Conservation (phyloP, 92 coral and sea anemone species). For the Epizoanthus fatuus region DNA sequence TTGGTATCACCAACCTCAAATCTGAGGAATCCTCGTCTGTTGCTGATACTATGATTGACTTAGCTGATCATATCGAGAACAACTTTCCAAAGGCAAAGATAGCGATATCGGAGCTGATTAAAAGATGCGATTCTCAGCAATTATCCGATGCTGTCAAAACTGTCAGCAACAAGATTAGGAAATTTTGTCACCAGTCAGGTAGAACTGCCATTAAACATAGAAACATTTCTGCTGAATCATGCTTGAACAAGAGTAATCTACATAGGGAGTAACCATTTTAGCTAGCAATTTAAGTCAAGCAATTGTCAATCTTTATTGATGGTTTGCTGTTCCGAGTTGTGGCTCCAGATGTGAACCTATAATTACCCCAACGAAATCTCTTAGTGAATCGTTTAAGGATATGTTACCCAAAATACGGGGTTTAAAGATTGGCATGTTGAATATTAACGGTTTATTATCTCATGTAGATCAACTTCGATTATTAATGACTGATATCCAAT, state of each 20-base stretch:
- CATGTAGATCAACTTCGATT: slow-evolving; percentile 41
- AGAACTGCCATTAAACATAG: not conserved
- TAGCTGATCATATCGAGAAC: not conserved
- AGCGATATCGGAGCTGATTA: not conserved
- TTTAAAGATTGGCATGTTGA: slow-evolving; percentile 39
- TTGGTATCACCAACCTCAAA: slow-evolving; percentile 13
- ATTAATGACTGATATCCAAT: slow-evolving; percentile 8
- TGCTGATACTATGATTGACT: not conserved
- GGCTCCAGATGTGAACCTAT: too few species aligned
- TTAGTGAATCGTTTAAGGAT: not conserved
- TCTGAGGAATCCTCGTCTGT: not conserved
- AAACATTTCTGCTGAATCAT: slow-evolving; percentile 28
- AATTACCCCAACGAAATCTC: not conserved
- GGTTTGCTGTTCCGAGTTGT: too few species aligned
- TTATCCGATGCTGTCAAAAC: not conserved
- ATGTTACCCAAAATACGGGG: not conserved
- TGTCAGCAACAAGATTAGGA: not conserved
- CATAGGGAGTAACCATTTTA: slow-evolving; percentile 57
- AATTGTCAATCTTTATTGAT: not conserved
- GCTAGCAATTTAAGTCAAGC: slow-evolving; percentile 48
- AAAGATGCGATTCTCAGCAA: not conserved
- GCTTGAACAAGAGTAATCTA: slow-evolving; percentile 45
- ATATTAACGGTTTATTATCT: slow-evolving; percentile 31
- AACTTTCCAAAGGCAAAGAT: not conserved
- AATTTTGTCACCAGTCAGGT: not conserved